These are phyloP conservation scores for Aphaenogaster ashmeadi DNA, from an alignment of 1,140 invertebrate genomes.

Conservation along the genomic window DNA sequence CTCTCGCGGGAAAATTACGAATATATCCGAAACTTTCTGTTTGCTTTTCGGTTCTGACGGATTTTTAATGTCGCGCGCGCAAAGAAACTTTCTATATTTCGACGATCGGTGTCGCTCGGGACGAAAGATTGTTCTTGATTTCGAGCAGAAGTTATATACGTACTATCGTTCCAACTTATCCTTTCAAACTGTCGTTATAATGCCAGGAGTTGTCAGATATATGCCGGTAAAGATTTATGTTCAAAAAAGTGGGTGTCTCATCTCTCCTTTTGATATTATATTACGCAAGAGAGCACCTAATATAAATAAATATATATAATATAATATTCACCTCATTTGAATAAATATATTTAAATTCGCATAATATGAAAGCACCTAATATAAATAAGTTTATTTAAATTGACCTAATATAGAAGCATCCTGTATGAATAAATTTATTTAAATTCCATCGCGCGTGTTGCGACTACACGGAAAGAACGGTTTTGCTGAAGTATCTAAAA, in stretches of 20 bases:
- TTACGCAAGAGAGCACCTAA: neutral
- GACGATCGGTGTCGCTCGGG: neutral
- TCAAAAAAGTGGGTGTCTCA: neutral
- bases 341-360: conserved; percentile 7
- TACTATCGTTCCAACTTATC: neutral
- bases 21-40: conserved; percentile 4
- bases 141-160: conserved; percentile 9
- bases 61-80: conserved; percentile 18
- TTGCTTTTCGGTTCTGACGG: neutral
- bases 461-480: neutral
- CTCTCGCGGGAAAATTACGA: neutral
- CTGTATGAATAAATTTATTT: neutral
- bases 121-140: conserved; percentile 9
- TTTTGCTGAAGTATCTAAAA: too few relatives aligned
- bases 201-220: neutral
- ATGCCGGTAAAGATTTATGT: neutral
- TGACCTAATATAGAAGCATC: neutral
- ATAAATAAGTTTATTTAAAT: conserved; percentile 17
- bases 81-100: conserved; percentile 1
- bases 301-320: neutral
- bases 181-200: neutral
- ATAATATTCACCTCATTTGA: neutral
- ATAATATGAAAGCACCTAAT: neutral
- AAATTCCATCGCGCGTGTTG: neutral
- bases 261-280: neutral